Evolutionary conservation across 2,113 vertebrate genomes (phyloP).

Genomic region (Oceanodroma tethys): DNA sequence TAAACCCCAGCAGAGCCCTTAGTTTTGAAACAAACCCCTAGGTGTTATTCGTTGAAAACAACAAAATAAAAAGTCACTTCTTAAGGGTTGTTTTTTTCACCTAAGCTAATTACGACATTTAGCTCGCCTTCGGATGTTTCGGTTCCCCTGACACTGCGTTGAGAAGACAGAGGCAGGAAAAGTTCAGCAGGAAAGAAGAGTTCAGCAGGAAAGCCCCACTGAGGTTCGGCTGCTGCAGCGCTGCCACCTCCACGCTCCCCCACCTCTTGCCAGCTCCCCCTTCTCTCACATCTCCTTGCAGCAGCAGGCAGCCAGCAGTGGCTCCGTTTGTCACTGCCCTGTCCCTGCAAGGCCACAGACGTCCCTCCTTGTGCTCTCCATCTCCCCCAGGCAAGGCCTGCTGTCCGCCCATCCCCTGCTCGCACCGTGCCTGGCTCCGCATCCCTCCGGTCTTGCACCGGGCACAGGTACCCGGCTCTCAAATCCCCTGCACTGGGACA

Average conservation of each 20-base stretch:
- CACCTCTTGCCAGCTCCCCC: background rate
- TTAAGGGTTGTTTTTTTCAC: fast-evolving
- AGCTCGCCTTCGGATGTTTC: fast-evolving
- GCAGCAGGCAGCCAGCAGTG: background rate
- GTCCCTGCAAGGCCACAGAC: background rate
- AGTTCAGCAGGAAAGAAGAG: background rate
- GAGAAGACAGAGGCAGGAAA: background rate
- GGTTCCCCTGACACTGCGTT: background rate
- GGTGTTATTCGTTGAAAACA: background rate
- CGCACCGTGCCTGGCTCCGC: background rate
- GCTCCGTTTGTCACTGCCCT: background rate
- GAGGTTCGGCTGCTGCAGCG: background rate
- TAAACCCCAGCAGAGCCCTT: background rate
- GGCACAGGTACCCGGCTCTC: background rate
- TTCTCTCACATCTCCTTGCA: fast-evolving
- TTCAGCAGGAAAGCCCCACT: background rate
- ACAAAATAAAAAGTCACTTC: background rate
- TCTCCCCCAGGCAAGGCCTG: background rate
- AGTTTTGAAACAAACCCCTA: background rate
- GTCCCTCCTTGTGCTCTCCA: background rate
- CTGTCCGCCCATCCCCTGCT: background rate
- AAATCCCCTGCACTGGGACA: background rate
- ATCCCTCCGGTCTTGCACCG: too few species aligned
- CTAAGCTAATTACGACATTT: background rate
- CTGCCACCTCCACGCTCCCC: background rate